Base-by-base conservation (phyloP, 1,140 invertebrate genomes). In the Drosophila nasuta region DNA sequence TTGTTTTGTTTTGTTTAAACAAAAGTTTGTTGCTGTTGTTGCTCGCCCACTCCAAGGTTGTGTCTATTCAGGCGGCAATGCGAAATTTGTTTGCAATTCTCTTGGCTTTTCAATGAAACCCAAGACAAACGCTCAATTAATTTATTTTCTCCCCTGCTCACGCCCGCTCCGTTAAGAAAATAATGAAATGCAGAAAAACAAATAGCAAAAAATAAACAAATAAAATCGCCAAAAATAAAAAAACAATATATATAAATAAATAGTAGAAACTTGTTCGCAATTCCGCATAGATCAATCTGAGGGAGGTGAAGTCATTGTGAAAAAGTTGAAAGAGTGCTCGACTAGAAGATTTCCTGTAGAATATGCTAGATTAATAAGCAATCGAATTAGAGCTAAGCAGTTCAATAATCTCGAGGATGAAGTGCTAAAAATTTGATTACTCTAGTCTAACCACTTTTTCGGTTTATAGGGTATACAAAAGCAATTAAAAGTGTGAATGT, bases 11-110 rank as follows among this genome's bases (percentile, higher is more conserved):
- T 73, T 59, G 54, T 45, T 57, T 54, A 41, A 74, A 59, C 57
- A 68, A 73, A 66, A 59, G 35, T 51, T 66, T 25, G 20, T 25
- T 25, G 3, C 0, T 73, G 52, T 62, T 62, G 49, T 33, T 60
- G 13, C 41, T 52, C 54, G 20, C 20, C 20, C 20, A 25, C 20
- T 25, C 76, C 74, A 89, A 88, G 81, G 78, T 71, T 75, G 70
- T 70, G 68, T 51, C 65, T 66, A 75, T 81, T 88, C 59, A 81
- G 70, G 74, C 74, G 73, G 63, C 70, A 81, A 71, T 73, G 69
- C 73, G 67, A 87, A 82, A 63, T 82, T 75, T 77, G 83, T 74
- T 80, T 74, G 79, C 64, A 69, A 70, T 75, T 80, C 63, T 62
- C 72, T 62, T 64, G 56, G 58, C 56, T 46, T 75, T 67, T 58